Conservation (phyloP, 2,113 vertebrate species). For the Chaetura pelagica region DNA sequence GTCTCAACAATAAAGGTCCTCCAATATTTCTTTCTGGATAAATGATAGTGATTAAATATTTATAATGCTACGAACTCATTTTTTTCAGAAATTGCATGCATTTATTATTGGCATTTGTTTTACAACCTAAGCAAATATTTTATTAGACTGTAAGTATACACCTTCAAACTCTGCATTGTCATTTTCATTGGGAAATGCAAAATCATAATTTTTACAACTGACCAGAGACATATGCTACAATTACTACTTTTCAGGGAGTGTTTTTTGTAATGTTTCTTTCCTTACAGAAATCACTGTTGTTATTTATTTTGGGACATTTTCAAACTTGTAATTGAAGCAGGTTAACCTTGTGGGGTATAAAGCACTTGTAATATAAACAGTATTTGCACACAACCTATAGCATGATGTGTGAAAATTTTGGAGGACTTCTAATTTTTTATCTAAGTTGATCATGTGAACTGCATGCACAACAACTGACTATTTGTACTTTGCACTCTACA, state of each 20-base stretch:
- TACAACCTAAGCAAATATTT: constrained; percentile 2
- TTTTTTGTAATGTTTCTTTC: background rate
- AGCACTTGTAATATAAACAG: background rate
- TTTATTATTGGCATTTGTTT: constrained; percentile 19
- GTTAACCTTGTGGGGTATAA: background rate
- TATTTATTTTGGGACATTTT: background rate
- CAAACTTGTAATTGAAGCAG: background rate
- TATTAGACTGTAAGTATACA: background rate
- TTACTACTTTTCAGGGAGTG: background rate
- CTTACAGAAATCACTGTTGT: background rate
- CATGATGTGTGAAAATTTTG: background rate
- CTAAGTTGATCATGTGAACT: background rate
- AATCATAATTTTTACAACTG: constrained; percentile 28
- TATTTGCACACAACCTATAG: background rate
- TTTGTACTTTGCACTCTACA: background rate
- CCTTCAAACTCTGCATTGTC: background rate
- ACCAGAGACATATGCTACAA: background rate
- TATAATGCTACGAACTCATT: background rate
- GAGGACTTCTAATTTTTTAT: background rate
- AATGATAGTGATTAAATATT: background rate
- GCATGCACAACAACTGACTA: background rate
- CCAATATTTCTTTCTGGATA: background rate
- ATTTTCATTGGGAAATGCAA: constrained; percentile 18
- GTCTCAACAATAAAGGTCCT: background rate
- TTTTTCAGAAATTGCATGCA: background rate